phyloP scores from a whole-genome alignment of 2,888 invertebrate genomes.

The Diloba caeruleocephala region DNA sequence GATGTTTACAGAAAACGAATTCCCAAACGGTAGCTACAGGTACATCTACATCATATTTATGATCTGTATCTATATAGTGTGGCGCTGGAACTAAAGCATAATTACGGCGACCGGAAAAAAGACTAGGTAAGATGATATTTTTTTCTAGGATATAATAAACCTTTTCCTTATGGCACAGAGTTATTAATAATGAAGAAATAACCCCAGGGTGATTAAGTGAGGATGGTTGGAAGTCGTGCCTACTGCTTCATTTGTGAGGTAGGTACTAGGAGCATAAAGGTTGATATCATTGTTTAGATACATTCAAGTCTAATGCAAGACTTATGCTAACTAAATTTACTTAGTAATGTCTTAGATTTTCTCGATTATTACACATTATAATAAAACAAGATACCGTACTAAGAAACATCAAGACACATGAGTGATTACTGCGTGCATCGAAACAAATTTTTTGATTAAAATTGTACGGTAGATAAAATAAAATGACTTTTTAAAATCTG shows the following conservation, averaged over 20 bases:
- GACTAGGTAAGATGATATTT: not conserved
- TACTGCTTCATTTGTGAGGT: not conserved
- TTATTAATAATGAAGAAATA: conserved; percentile 19
- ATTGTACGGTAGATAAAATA: too few relatives aligned
- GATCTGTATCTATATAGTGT: not conserved
- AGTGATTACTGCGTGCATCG: too few relatives aligned
- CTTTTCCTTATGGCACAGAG: conserved; percentile 13
- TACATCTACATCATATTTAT: too few relatives aligned
- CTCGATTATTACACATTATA: too few relatives aligned
- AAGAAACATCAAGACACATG: too few relatives aligned
- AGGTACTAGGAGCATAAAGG: conserved; percentile 22
- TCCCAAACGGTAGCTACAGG: too few relatives aligned
- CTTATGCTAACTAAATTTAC: too few relatives aligned
- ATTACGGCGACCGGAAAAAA: conserved; percentile 21
- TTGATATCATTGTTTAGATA: conserved; percentile 23
- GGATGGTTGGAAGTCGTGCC: conserved; percentile 37
- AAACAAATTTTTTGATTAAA: too few relatives aligned
- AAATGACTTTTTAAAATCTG: too few relatives aligned
- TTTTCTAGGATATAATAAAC: conserved; percentile 19
- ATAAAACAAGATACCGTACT: too few relatives aligned
- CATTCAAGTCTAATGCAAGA: conserved; percentile 4
- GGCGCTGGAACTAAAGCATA: not conserved
- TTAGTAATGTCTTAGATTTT: too few relatives aligned
- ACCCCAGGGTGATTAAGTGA: conserved; percentile 8
- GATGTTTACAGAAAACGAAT: too few relatives aligned